Evolutionary conservation across 2,888 invertebrate genomes (phyloP).

Genomic region (Drosophila prostipennis): DNA sequence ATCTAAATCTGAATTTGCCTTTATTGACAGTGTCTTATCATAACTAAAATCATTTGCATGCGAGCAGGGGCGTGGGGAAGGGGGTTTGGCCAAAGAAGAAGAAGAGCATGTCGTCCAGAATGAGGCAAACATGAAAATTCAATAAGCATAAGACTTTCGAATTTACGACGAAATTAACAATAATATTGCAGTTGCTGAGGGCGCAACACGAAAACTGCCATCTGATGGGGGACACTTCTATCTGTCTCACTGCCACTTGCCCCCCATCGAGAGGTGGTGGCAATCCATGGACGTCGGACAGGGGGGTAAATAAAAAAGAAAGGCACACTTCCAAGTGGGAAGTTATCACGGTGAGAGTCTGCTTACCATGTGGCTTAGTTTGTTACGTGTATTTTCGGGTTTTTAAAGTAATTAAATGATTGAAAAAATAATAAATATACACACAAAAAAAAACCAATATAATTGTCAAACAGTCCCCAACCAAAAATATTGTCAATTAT

Average conservation of each 20-base stretch:
- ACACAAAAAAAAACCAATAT: no score
- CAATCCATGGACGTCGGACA: neutral
- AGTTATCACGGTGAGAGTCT: neutral
- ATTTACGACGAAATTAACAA: slow-evolving; percentile 82
- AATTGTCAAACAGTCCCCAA: no score
- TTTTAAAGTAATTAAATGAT: no score
- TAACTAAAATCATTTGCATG: slow-evolving; percentile 74
- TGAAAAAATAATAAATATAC: no score
- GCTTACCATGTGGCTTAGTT: no score
- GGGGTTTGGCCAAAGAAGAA: slow-evolving; percentile 2
- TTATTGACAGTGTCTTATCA: slow-evolving; percentile 72
- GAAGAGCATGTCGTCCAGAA: slow-evolving; percentile 37
- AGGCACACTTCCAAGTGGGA: neutral
- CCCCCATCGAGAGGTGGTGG: slow-evolving; percentile 23
- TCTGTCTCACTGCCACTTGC: slow-evolving; percentile 7
- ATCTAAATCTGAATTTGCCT: slow-evolving; percentile 47
- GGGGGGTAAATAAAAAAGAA: slow-evolving; percentile 1
- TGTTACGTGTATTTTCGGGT: neutral
- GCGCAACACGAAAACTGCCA: slow-evolving; percentile 47
- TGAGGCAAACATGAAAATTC: slow-evolving; percentile 78
- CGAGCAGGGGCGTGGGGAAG: slow-evolving; percentile 9
- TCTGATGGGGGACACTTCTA: slow-evolving; percentile 36
- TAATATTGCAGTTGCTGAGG: slow-evolving; percentile 73
- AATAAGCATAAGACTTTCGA: slow-evolving; percentile 82
- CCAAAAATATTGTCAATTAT: no score